A percentile compares a stretch with the other conserved stretches of the same genome.
phyloP scores from a whole-genome alignment of 2,113 vertebrate species.

The Atherinomorus stipes region DNA sequence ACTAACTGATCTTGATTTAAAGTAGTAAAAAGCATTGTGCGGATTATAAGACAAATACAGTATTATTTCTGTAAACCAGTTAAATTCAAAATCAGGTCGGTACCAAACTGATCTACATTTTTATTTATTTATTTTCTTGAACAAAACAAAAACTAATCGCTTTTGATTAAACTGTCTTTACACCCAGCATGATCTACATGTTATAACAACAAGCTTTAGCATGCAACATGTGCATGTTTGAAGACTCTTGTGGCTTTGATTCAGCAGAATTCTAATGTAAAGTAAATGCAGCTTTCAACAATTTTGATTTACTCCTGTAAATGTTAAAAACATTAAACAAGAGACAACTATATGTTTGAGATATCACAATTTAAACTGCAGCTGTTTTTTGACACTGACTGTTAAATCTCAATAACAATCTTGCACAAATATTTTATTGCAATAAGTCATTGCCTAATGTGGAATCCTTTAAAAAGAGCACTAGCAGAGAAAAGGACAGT shows the following conservation, averaged over 20 bases:
- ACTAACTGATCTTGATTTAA: neutral
- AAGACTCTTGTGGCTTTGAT: neutral
- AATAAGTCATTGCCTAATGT: too few species aligned
- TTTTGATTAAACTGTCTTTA: slow-evolving; percentile 8
- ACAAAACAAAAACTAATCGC: slow-evolving; percentile 25
- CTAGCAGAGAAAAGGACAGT: neutral
- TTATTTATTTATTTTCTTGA: too few species aligned
- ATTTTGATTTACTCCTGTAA: neutral
- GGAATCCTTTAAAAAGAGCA: neutral
- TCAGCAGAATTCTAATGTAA: neutral
- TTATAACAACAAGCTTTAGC: neutral
- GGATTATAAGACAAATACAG: slow-evolving; percentile 23
- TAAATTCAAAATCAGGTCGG: slow-evolving; percentile 15
- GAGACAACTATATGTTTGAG: neutral
- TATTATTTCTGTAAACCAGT: neutral
- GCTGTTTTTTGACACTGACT: neutral
- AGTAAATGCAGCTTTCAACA: neutral
- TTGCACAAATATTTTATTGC: neutral
- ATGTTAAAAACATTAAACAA: neutral
- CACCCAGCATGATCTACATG: neutral
- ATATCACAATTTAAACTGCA: neutral
- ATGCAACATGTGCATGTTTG: neutral
- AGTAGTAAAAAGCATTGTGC: neutral
- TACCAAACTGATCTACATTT: slow-evolving; percentile 20
- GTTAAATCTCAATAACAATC: neutral